Evolutionary conservation across 2,888 invertebrate genomes (phyloP), one percentile per base, ranked within the genome.

Genomic region (Folsomia candida): DNA sequence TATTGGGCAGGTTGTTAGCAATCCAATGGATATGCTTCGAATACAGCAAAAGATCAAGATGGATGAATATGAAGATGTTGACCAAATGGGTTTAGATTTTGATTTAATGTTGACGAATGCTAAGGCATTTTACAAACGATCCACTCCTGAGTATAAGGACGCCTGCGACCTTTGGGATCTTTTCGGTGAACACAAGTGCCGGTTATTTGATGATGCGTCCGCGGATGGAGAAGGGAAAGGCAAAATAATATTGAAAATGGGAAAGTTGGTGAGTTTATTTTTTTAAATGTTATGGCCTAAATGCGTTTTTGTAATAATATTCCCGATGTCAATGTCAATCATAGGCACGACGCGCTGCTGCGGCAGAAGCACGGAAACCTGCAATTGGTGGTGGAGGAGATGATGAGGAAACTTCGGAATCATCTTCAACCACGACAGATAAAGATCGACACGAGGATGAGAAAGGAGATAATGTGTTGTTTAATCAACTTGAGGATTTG

Each of bases 21-120:
- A 93, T 82, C 98, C 98, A 1, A 98, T 99, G 82, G 98, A 99
- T 84, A 86, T 99, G 81, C 84, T 97, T 57, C 89, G 92, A 84
- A 94, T 99, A 2, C 97, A 97, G 83, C 97, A 97, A 82, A 98
- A 97, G 83, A 85, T 98, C 11, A 97, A 96, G 87, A 96, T 94
- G 0, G 97, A 98, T 80, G 96, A 97, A 68, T 99, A 99, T 83
- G 91, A 92, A 79, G 94, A 95, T 82, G 87, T 97, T 78, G 95
- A 96, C 29, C 94, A 96, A 81, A 85, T 99, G 73, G 89, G 93
- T 51, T 87, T 88, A 9, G 98, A 99, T 83, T 89, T 99, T 78
- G 93, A 95, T 81, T 86, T 97, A 47, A 87, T 99, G 81, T 91
- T 97, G 28, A 92, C 89, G 80, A 99, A 99, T 85, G 94, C 97